A percentile compares a stretch with the other conserved stretches of the same genome.
These are phyloP conservation scores for Acropora yongei DNA, from an alignment of 64 coral and sea anemone genomes.

Conservation along the genomic window DNA sequence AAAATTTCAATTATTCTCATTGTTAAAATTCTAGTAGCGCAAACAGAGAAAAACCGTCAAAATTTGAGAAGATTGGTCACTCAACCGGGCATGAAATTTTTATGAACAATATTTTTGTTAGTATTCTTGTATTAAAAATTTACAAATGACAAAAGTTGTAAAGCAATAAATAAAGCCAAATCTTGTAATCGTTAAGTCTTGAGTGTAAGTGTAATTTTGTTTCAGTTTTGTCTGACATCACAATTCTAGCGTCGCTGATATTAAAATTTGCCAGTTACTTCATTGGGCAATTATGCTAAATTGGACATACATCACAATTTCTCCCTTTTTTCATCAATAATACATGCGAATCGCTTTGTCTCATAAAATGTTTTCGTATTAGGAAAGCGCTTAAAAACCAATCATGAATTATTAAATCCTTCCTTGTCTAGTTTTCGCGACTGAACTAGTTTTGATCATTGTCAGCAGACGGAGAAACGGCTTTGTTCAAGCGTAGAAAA, in stretches of 20 bases:
- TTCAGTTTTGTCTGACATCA: no score
- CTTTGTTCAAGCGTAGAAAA: not conserved
- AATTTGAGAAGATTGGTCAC: not conserved
- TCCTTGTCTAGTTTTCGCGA: no score
- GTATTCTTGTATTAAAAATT: not conserved
- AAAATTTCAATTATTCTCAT: no score
- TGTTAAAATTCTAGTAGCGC: no score
- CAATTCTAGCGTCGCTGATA: not conserved
- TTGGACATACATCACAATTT: not conserved
- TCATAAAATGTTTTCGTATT: no score
- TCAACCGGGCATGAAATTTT: not conserved
- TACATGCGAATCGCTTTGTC: not conserved
- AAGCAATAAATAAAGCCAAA: not conserved
- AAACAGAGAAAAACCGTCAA: not conserved
- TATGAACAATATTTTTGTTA: not conserved
- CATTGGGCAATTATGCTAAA: not conserved
- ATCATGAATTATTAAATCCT: not conserved
- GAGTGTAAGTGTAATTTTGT: no score
- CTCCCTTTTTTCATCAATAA: not conserved
- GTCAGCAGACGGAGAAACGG: not conserved
- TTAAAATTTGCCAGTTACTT: not conserved
- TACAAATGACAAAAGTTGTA: not conserved
- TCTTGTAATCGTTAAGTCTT: not conserved
- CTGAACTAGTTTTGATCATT: not conserved
- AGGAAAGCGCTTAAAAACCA: not conserved